Base-by-base conservation (phyloP, 92 coral and sea anemone genomes). In the Porites rus region DNA sequence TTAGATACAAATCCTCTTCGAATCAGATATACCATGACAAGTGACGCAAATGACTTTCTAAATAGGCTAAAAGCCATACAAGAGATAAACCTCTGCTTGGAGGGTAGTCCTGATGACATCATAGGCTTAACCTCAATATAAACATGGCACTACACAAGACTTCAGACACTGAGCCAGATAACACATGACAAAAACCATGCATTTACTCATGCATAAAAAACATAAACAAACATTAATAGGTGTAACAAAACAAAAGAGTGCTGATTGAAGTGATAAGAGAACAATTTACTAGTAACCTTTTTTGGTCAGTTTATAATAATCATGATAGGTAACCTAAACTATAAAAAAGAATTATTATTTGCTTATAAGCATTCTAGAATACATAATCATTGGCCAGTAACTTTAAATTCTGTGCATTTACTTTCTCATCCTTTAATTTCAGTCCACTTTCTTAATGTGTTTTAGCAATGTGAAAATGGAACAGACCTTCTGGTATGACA, bases 401-500 rank as follows among this genome's bases (percentile, higher is more conserved):
- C 4, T 4, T 38, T 38, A 38, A 38, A 38, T 38, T 38, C 46
- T 38, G 69, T 19, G 22, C 22, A n/a, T 6, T n/a, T n/a, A 4
- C 6, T 65, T 65, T 65, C 10, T 65, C 10, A 0, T n/a, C 22
- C 19, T 16, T 7, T 63, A 56, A 14, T 56, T 56, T 56, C 17
- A 10, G 61, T 56, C 61, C 46, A 56, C 14, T 10, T 10, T 54
- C 12, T 54, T 10, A 10, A 13, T 10, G 60, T 54, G 60, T 10
- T 54, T 54, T 10, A 54, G 60, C 11, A 10, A 54, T 54, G 11
- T 54, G 60, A 54, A 54, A 54, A 54, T 54, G 60, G 11, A 10
- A 13, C 14, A 54, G 61, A 56, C 61, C 2, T 56, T 56, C 11
- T 80, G 85, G 76, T 8, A 80, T 80, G 85, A 58, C 25, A 67